phyloP scores from a whole-genome alignment of 2,797 vertebrate species.

The Neomorphus geoffroyi region DNA sequence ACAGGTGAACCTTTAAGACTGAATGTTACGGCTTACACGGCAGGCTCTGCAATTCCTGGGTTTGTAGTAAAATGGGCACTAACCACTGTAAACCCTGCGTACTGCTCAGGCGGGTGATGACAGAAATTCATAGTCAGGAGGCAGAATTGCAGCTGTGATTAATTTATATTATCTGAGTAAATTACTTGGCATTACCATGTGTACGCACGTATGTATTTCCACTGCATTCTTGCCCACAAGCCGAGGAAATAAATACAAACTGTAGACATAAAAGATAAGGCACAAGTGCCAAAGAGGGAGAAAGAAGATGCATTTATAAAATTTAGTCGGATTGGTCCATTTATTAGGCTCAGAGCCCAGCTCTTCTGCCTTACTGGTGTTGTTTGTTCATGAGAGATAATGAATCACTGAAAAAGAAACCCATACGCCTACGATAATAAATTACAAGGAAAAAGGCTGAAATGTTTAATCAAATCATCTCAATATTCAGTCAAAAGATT shows the following conservation, averaged over 20 bases:
- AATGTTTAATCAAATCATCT: conserved; percentile 2
- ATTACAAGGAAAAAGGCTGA: background rate
- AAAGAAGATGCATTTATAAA: background rate
- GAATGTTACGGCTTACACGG: background rate
- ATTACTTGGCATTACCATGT: background rate
- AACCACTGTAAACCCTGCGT: background rate
- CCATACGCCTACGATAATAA: background rate
- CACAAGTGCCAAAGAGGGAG: background rate
- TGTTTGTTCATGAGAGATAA: background rate
- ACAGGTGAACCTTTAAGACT: background rate
- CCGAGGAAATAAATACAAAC: background rate
- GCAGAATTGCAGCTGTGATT: background rate
- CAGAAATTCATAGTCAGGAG: background rate
- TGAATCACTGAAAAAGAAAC: background rate
- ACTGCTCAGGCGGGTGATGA: background rate
- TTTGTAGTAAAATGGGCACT: background rate
- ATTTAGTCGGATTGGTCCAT: background rate
- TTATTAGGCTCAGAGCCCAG: background rate
- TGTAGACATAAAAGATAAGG: background rate
- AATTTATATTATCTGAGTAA: background rate
- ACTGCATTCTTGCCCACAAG: background rate
- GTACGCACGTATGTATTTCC: background rate
- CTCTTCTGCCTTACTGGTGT: background rate
- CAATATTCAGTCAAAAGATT: background rate
- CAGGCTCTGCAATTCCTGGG: background rate